A percentile compares a stretch with the other conserved stretches of the same genome.
Conservation (phyloP, 2,888 invertebrate genomes). For the Drosophila paramelanica region DNA sequence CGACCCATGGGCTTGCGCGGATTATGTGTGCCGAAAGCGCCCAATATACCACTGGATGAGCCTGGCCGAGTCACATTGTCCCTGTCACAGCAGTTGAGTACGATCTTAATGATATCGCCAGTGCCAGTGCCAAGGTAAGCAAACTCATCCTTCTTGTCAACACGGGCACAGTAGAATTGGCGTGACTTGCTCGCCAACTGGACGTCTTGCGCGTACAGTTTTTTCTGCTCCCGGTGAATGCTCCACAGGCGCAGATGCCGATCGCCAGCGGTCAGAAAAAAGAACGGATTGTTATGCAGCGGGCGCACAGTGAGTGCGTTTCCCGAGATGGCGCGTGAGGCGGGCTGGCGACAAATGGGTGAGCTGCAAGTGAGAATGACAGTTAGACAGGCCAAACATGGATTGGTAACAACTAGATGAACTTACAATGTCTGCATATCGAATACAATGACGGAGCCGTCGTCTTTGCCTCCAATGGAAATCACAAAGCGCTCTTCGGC, state of each 20-base stretch:
- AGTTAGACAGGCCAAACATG: no score
- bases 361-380: constrained; percentile 72
- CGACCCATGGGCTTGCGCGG: constrained; percentile 83
- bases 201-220: constrained; percentile 90
- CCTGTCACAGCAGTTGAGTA: constrained; percentile 84
- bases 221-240: constrained; percentile 89
- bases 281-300: constrained; percentile 87
- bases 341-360: constrained; percentile 88
- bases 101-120: constrained; percentile 86
- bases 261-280: constrained; percentile 91
- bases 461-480: constrained; percentile 95
- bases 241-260: constrained; percentile 91
- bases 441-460: constrained; percentile 94
- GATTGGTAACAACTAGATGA: background rate
- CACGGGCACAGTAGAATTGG: constrained; percentile 89
- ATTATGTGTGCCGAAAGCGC: constrained; percentile 86
- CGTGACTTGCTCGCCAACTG: constrained; percentile 92
- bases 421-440: constrained; percentile 87
- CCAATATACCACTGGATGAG: constrained; percentile 85
- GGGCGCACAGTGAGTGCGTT: constrained; percentile 87
- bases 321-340: constrained; percentile 89
- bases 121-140: constrained; percentile 96
- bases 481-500: constrained; percentile 92
- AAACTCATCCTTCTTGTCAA: constrained; percentile 89
- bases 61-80: constrained; percentile 68